Conservation (phyloP, 2,797 vertebrate species). For the Semotilus atromaculatus region DNA sequence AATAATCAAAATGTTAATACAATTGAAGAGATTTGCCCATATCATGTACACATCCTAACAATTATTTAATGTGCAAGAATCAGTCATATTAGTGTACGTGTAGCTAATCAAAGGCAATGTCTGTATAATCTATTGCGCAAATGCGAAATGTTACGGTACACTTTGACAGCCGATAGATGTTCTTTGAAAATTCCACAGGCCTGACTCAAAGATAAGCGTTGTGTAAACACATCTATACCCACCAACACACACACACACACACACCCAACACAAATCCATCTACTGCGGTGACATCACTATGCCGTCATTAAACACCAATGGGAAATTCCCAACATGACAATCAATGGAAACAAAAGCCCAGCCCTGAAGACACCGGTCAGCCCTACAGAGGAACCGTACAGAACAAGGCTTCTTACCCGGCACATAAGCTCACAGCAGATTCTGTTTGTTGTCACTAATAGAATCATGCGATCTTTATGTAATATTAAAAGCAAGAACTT, state of each 20-base stretch:
- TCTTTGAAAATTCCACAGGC: slow-evolving; percentile 1
- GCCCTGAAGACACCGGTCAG: neutral
- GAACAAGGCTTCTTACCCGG: neutral
- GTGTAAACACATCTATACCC: neutral
- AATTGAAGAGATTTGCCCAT: neutral
- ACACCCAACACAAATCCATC: slow-evolving; percentile 22
- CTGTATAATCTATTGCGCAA: slow-evolving; percentile 57
- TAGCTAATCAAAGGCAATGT: neutral
- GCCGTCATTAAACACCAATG: slow-evolving; percentile 25
- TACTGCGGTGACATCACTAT: slow-evolving; percentile 20
- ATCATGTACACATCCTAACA: neutral
- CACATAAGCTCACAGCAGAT: too few species aligned
- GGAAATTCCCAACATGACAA: slow-evolving; percentile 40
- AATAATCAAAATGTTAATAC: neutral
- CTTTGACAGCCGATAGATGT: neutral
- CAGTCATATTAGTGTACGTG: neutral
- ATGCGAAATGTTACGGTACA: slow-evolving; percentile 56
- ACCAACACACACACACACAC: slow-evolving; percentile 26
- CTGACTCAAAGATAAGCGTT: neutral
- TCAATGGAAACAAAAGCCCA: slow-evolving; percentile 16
- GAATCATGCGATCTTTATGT: neutral
- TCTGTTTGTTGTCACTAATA: neutral
- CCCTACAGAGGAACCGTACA: neutral
- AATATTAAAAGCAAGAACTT: neutral
- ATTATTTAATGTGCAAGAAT: neutral